A percentile compares a stretch with the other conserved stretches of the same genome.
These are phyloP conservation scores for Parapristionchus giblindavisi DNA, from an alignment of 2,888 invertebrate species.

Conservation along the genomic window DNA sequence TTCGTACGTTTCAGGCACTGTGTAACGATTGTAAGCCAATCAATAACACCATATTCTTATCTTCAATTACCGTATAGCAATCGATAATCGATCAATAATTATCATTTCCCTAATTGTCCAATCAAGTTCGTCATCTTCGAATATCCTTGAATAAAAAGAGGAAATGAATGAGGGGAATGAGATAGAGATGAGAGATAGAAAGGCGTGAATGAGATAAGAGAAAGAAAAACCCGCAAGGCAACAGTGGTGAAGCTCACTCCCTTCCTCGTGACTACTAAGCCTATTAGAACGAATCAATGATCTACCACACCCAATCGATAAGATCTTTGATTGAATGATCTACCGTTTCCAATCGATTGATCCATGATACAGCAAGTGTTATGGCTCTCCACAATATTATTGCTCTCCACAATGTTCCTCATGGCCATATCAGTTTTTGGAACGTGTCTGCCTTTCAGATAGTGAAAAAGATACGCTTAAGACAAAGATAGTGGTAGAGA, in stretches of 20 bases:
- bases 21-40: too few species aligned
- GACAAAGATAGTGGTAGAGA: too few species aligned
- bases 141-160: constrained; percentile 35
- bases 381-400: background rate
- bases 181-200: constrained; percentile 22
- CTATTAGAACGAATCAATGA: constrained; percentile 2
- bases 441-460: too few species aligned
- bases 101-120: too few species aligned
- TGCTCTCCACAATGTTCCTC: constrained; percentile 10
- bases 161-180: too few species aligned
- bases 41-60: too few species aligned
- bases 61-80: too few species aligned
- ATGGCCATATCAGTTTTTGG: too few species aligned
- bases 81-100: constrained; percentile 1
- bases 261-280: background rate
- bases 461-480: too few species aligned
- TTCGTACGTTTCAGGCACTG: too few species aligned
- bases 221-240: constrained; percentile 24
- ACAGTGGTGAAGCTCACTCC: too few species aligned
- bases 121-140: too few species aligned
- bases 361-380: background rate
- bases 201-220: constrained; percentile 30
- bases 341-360: background rate
- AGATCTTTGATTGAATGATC: background rate
- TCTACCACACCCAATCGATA: constrained; percentile 1